These are phyloP conservation scores for Epistrophe eligans DNA, from an alignment of 2,888 invertebrate species.

Conservation along the genomic window DNA sequence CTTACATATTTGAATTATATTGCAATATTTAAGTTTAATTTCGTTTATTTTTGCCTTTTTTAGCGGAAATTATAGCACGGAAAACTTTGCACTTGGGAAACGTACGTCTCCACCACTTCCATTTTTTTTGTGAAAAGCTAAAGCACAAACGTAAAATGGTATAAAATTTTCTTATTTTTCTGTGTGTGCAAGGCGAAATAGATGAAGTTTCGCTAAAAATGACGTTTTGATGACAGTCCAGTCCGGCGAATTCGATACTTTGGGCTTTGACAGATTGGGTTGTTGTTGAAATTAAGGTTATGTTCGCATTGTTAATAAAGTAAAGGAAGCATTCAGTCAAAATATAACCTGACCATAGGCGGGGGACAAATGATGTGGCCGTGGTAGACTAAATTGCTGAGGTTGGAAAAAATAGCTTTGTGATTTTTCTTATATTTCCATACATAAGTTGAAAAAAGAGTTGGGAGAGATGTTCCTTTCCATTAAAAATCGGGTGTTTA, in stretches of 20 bases:
- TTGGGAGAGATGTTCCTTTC: no score
- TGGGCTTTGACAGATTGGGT: constrained; percentile 23
- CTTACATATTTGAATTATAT: constrained; percentile 65
- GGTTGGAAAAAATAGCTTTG: no score
- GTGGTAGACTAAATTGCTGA: no score
- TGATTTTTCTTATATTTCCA: no score
- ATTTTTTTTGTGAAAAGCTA: constrained; percentile 58
- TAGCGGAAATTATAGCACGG: constrained; percentile 73
- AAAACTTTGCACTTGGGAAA: constrained; percentile 75
- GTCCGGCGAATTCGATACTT: constrained; percentile 33
- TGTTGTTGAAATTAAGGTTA: constrained; percentile 3
- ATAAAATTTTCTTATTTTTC: constrained; percentile 46
- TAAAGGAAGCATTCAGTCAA: no score
- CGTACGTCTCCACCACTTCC: constrained; percentile 74
- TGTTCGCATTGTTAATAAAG: neutral
- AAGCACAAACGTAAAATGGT: constrained; percentile 57
- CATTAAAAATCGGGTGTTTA: no score
- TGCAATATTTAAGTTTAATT: constrained; percentile 50
- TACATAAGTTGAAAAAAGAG: no score
- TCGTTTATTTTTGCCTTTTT: constrained; percentile 37
- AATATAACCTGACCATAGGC: no score
- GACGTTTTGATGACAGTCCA: constrained; percentile 41
- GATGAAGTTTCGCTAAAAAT: constrained; percentile 67
- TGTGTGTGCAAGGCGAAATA: constrained; percentile 52
- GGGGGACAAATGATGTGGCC: no score